These are phyloP conservation scores for Salarias fasciatus DNA, from an alignment of 2,797 vertebrate species.

Conservation along the genomic window DNA sequence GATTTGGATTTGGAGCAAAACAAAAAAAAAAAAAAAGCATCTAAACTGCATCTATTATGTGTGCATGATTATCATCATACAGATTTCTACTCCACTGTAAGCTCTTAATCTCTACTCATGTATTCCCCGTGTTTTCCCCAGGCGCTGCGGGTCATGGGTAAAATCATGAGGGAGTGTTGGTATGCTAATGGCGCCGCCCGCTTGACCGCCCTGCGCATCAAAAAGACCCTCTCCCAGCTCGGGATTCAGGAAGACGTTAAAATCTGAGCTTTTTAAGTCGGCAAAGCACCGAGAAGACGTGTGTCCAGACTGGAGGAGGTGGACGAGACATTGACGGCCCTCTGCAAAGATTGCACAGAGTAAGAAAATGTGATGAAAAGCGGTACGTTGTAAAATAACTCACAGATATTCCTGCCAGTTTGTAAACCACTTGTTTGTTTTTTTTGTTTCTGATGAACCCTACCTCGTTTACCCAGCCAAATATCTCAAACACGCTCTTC, in stretches of 20 bases:
- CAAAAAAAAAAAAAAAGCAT: no score
- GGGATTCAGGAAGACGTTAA: conserved; percentile 96
- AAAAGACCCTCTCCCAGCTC: conserved; percentile 96
- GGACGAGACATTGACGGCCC: conserved; percentile 13
- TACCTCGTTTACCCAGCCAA: conserved; percentile 86
- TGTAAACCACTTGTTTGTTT: conserved; percentile 72
- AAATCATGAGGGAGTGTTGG: conserved; percentile 99
- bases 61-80: background rate
- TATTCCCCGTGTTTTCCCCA: conserved; percentile 48
- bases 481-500: conserved; percentile 74
- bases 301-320: background rate
- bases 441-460: conserved; percentile 80
- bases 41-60: no score
- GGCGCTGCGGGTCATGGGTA: conserved; percentile 94
- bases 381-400: conserved; percentile 65
- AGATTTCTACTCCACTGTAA: background rate
- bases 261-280: conserved; percentile 79
- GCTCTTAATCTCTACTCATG: background rate
- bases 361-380: conserved; percentile 36
- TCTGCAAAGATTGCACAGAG: conserved; percentile 56
- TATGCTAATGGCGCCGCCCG: conserved; percentile 93
- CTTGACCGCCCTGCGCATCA: conserved; percentile 94
- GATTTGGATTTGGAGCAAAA: no score
- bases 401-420: conserved; percentile 80
- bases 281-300: conserved; percentile 23